Evolutionary conservation across 2,797 vertebrate genomes (phyloP), one percentile per base, ranked within the genome.

Genomic region (Choloepus didactylus): DNA sequence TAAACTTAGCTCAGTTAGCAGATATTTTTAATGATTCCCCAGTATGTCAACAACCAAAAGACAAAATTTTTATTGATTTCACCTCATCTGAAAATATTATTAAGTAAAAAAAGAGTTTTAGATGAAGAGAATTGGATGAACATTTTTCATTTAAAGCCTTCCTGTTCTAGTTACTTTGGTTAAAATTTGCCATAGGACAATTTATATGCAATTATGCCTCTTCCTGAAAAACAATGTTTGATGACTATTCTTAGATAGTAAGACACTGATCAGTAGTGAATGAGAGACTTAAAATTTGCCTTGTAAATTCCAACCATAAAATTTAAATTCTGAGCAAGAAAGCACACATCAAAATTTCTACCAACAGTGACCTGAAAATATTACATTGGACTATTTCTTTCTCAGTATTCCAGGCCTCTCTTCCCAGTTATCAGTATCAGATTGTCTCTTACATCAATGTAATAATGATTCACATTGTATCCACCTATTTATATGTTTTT

Each of bases 21-120:
- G 21, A 14, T 82, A 73, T 41, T 86, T 91, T 86, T 81, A 46
- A 54, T 49, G 15, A 60, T 23, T 27, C 41, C 23, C 5, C 11
- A 19, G 5, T 38, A 6, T 82, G 9, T 91, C 14, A 56, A 80
- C 18, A 77, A 67, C 6, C 59, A 94, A 8, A 85, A 67, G 21
- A 75, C 31, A 75, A 89, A 73, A 35, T 85, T 67, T 62, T 80
- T 66, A 60, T 44, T 73, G 27, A 73, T 85, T 96, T 81, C 2
- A 46, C 70, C 38, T 18, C 35, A 31, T 2, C 89, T 69, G 41
- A 64, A 25, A 56, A 5, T 76, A 62, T 31, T 31, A 76, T 41
- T 69, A 69, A 89, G 15, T 69, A 4, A 46, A 88, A 51, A 91
- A 14, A 75, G 4, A 85, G 1, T 67, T 85, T 80, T 35, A 35